Base-by-base conservation (phyloP, 2,888 invertebrate species). In the Steromphala cineraria region DNA sequence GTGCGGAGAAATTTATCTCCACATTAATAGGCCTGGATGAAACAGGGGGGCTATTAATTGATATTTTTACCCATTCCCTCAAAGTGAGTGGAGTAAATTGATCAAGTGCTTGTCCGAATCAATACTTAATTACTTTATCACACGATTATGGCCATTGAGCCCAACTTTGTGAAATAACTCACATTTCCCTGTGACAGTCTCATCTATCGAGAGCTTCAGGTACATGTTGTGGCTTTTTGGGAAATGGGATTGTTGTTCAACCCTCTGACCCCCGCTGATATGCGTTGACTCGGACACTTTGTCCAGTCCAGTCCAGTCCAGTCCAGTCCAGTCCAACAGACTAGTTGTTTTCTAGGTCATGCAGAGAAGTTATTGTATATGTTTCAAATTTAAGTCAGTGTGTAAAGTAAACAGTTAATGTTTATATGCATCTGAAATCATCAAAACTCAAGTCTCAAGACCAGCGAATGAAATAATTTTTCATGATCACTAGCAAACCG, bases 41-140 rank as follows among this genome's bases (percentile, higher is more conserved):
- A 71, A 31, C 31, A 71, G 71, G 36, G 71, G 36, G 40, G 71
- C 71, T 71, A 71, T 71, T 71, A 71, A 71, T 71, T 71, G 71
- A 71, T 71, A 71, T 71, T 71, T 71, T 71, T 71, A 71, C 36
- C 40, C 71, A 71, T 71, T 36, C 36, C 36, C n/a, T 10, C 17
- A 19, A 31, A 31, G 71, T 31, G 40, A 36, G 31, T 71, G 71
- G 36, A 19, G 71, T 31, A 71, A 71, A 71, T 71, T 31, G 71
- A 71, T 36, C 71, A 71, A 71, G 71, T 71, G 71, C 19, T 31
- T 19, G 31, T 36, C 31, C 36, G 19, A 40, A 40, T 71, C 71
- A 71, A 71, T 71, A 71, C 40, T 71, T 71, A 71, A 71, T 71
- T 71, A 71, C 36, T 62, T 71, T 71, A 71, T 71, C 71, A 71